Evolutionary conservation across 2,888 invertebrate genomes (phyloP), one percentile per base, ranked within the genome.

Genomic region (Hermaeophaga mercurialis): DNA sequence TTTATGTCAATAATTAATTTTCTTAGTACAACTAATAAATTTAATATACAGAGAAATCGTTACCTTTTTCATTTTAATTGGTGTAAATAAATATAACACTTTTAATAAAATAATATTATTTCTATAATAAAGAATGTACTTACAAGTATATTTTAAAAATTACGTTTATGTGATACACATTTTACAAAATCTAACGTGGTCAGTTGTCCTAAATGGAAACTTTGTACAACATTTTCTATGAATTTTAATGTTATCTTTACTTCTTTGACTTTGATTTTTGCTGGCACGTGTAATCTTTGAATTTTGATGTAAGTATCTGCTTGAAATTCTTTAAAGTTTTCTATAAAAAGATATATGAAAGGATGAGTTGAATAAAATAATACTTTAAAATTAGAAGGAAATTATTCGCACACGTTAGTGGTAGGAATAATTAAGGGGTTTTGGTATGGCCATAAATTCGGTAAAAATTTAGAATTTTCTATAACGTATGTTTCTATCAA

Each of bases 381-480:
- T 8, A 8, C 5, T 12, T 31, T n/a, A 3, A 31, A 31, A 3
- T 31, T 31, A 4, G 31, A 31, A 31, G n/a, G 31, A 11, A 31
- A 31, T 9, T 11, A 31, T 31, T 47, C 34, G 22, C 33, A n/a
- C 15, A 11, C 12, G 31, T 53, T 31, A 48, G 46, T 24, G 8
- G 22, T 41, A 12, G 22, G 22, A 12, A 12, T 31, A 8, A 31
- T 31, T 3, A 3, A 12, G 3, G 11, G 12, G 15, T 41, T 11
- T 41, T 41, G 5, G 7, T 11, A 6, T 22, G 41, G 12, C 41
- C 41, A 41, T 11, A 22, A 12, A 22, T n/a, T 41, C 6, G 22
- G 41, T 7, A 24, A 12, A 19, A 39, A 39, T 14, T 39, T 2
- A 7, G 39, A 18, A 39, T 18, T 6, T n/a, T 11, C 3, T 19